Conservation (phyloP, 2,888 invertebrate genomes). For the Sminthurinus aureus region DNA sequence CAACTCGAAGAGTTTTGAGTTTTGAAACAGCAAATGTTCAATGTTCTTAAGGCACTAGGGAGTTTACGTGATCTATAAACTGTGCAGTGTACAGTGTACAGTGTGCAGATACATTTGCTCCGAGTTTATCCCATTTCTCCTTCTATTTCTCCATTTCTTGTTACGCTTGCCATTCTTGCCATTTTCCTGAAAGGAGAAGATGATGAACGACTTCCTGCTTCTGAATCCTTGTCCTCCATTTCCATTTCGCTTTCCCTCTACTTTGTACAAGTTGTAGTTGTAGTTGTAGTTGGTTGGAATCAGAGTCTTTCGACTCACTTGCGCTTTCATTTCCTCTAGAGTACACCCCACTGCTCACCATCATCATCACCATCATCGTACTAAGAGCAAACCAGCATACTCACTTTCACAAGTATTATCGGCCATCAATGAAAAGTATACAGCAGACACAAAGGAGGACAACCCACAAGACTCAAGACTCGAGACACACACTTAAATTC, state of each 20-base stretch:
- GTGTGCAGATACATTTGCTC: no score
- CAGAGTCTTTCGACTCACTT: conserved; percentile 52
- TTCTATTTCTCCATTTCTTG: no score
- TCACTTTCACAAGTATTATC: no score
- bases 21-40: no score
- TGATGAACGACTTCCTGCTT: conserved; percentile 59
- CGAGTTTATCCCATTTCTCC: no score
- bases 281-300: no score
- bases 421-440: neutral
- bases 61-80: conserved; percentile 7
- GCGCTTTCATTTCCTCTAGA: conserved; percentile 58
- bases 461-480: neutral
- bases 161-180: no score
- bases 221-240: conserved; percentile 31
- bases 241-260: no score
- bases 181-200: conserved; percentile 28
- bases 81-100: no score
- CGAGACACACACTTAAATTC: no score
- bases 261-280: no score
- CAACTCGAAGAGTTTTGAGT: no score
- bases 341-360: conserved; percentile 52
- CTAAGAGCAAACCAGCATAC: neutral
- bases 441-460: neutral
- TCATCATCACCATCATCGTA: conserved; percentile 32
- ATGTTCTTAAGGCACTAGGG: conserved; percentile 23